Base-by-base conservation (phyloP, 1,140 invertebrate species). In the Zaprionus ghesquierei region DNA sequence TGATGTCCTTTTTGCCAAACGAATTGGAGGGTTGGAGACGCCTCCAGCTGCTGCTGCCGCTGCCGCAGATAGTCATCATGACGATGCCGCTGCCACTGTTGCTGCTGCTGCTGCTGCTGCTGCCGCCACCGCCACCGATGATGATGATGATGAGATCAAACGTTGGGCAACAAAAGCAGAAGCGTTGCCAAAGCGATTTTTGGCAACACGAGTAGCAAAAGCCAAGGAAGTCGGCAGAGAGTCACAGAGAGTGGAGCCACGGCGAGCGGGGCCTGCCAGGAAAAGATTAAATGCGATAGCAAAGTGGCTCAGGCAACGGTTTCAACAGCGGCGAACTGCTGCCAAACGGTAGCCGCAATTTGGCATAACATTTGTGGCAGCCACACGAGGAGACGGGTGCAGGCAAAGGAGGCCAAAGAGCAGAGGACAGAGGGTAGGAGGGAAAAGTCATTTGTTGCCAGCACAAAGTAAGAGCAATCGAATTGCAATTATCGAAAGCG, bases 151-250 rank as follows among this genome's bases (percentile, higher is more conserved):
- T 55, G 75, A 54, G 71, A 69, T 75, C 75, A 74, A 70, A 59
- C 46, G 12, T 41, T 49, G 56, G 12, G 50, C 18, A 20, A 18
- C 41, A 46, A 51, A 51, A 49, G 38, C 41, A 49, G 20, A 69
- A 81, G 81, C 81, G 81, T 87, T 78, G 82, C 70, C 68, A 76
- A 87, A 81, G 69, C 82, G 65, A 87, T 86, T 86, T 73, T 71
- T 58, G 79, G 79, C 82, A 87, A 86, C 82, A 86, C 82, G 72
- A 77, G 72, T 82, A 81, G 82, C 75, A 49, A 46, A 22, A 46
- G 41, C 35, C 5, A 15, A 49, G 41, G 41, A 31, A 44, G 8
- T 9, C 10, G 31, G 31, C 13, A 54, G 31, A 38, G 29, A n/a
- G n/a, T n/a, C n/a, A 31, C 13, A 38, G n/a, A 5, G n/a, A 44